Evolutionary conservation across 2,797 vertebrate species (phyloP), one percentile per base, ranked within the genome.

Genomic region (Synaphobranchus kaupii): DNA sequence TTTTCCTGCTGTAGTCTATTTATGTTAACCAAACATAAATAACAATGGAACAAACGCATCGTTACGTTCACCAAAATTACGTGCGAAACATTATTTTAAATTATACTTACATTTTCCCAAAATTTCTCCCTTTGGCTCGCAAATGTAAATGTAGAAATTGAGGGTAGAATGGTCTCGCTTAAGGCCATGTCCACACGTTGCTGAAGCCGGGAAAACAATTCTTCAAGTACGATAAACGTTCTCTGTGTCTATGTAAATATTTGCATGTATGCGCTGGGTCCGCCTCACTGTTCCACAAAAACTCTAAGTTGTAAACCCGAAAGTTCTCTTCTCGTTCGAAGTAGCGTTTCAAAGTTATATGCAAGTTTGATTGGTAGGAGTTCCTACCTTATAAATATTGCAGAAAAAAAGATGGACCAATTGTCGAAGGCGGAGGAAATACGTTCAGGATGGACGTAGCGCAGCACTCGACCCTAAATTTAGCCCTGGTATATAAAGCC

Each of bases 401-500:
- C 91, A 88, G 83, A 90, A 89, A 90, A 85, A 82, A 89, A 85
- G 90, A 86, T 92, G 88, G 93, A 96, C 96, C 97, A 97, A 96
- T 95, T 95, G 96, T 94, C 92, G 91, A 92, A 39, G 92, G 94
- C 93, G 91, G 92, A 97, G 97, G 97, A 98, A 98, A 95, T 95
- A 95, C 96, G 97, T 97, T 94, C 96, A 96, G 96, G 96, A 97
- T 96, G 95, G 94, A 95, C 94, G 93, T 90, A 92, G 92, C 87
- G 89, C 92, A 94, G 91, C 91, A 93, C 89, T 94, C 92, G 94
- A 94, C 96, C 96, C 97, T 97, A 98, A 98, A 97, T 97, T 97
- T 98, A 99, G 97, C 96, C 94, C 91, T 90, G 91, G 95, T 98
- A 98, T 98, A 99, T 96, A 98, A 97, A 94, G 95, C 93, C 39